Base-by-base conservation (phyloP, 1,140 invertebrate genomes). In the Apocrypta bakeri region DNA sequence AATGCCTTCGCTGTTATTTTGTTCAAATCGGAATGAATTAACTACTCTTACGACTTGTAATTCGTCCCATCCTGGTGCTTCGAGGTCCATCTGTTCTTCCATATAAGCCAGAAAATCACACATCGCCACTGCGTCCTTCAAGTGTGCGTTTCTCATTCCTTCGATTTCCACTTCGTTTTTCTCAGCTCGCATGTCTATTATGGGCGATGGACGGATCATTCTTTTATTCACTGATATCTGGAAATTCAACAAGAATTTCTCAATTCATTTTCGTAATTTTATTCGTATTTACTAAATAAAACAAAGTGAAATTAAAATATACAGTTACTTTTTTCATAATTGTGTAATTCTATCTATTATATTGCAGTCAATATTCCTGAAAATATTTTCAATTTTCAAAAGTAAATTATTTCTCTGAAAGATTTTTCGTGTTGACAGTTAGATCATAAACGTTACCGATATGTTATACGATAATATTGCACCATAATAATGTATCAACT, bases 81-180 rank as follows among this genome's bases (percentile, higher is more conserved):
- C 85, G n/a, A 90, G 76, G 24, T 88, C 84, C 27, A 91, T 90
- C 83, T 92, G 88, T 33, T 94, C 92, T 90, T 99, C 97, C 81
- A 99, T 92, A 92, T 98, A 98, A 48, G 95, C 94, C 71, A 99
- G 93, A 84, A 97, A 97, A 87, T 98, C 96, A 88, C 97, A 98
- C 90, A 99, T 94, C 1, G 98, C 98, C 0, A 97, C 97, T 21
- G 96, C 97, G 88, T 98, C 97, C 77, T 94, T 91, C 12, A 97
- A 89, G 90, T 99, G 97, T 4, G 98, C 96, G 73, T 93, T 94
- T 85, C 94, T 94, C 97, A 99, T 99, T 78, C 98, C 97, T 63
- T 94, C 92, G 63, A 96, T 95, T 93, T 99, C 98, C 0, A 95
- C 92, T 3, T 92, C 87, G 90, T 98, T 98, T 90, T 99, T 99